Percentiles rank a stretch among this genome's conserved stretches.
phyloP scores from a whole-genome alignment of 2,113 vertebrate species.

The Mustela nigripes region DNA sequence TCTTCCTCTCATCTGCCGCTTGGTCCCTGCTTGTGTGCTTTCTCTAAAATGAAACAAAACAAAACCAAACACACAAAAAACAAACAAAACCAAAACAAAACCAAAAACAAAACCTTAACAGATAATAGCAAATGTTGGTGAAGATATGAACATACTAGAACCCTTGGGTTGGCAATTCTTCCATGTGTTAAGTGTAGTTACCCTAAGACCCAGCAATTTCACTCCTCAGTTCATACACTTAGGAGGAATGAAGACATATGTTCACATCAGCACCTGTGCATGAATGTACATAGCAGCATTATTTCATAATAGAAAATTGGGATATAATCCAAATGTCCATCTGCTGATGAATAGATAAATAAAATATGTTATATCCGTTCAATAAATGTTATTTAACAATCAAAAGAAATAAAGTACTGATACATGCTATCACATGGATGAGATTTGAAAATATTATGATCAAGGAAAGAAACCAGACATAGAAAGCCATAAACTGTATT shows the following conservation, averaged over 20 bases:
- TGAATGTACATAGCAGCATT: neutral
- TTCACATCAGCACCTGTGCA: neutral
- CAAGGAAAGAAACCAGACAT: neutral
- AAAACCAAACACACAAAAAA: neutral
- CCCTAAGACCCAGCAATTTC: neutral
- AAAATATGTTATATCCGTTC: neutral
- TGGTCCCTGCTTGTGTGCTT: neutral
- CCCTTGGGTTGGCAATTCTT: neutral
- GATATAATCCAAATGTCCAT: neutral
- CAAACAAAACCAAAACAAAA: neutral
- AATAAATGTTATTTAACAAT: neutral
- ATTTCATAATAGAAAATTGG: neutral
- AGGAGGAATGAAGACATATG: neutral
- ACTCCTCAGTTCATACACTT: neutral
- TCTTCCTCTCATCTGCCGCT: neutral
- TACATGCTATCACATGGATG: neutral
- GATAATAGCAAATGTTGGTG: neutral
- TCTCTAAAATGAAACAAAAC: neutral
- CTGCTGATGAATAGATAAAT: neutral
- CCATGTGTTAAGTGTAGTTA: neutral
- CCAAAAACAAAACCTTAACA: neutral
- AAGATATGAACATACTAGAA: neutral
- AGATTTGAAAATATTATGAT: neutral
- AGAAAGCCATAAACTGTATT: neutral
- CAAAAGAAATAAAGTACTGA: neutral